Evolutionary conservation across 2,797 vertebrate genomes (phyloP).

Genomic region (Lagodon rhomboides): DNA sequence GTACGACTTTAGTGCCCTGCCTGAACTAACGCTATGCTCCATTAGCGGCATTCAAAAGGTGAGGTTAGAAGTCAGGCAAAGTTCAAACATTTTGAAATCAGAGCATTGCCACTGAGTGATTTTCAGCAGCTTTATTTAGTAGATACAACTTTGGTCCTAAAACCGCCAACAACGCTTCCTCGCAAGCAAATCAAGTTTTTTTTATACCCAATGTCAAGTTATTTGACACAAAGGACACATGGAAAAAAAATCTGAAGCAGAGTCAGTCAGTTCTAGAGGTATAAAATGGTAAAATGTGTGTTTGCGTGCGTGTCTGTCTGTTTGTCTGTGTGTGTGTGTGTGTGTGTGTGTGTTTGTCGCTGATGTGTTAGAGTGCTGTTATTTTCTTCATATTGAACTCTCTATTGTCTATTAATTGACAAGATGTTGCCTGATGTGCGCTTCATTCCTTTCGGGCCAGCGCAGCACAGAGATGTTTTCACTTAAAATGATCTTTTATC

Average conservation of each 20-base stretch:
- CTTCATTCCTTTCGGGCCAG: constrained; percentile 42
- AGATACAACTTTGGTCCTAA: not conserved
- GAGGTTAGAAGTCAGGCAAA: constrained; percentile 10
- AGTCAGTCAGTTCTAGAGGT: not conserved
- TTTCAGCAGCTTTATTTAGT: not conserved
- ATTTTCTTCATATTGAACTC: constrained; percentile 15
- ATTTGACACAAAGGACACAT: constrained; percentile 2
- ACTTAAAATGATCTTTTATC: constrained; percentile 67
- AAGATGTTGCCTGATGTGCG: constrained; percentile 28
- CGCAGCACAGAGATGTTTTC: constrained; percentile 55
- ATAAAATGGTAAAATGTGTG: not conserved
- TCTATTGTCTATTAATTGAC: constrained; percentile 22
- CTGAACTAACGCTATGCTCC: not conserved
- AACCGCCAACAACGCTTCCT: not conserved
- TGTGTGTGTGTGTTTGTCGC: not conserved
- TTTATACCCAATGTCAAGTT: not conserved
- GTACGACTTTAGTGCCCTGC: not conserved
- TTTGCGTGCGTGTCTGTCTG: not conserved
- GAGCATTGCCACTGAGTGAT: not conserved
- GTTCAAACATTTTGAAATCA: constrained; percentile 8
- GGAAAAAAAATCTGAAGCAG: constrained; percentile 9
- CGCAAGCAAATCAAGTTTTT: not conserved
- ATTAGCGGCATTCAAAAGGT: constrained; percentile 7
- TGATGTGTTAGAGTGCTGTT: constrained; percentile 2
- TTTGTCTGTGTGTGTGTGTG: not conserved